A percentile compares a stretch with the other conserved stretches of the same genome.
Conservation (phyloP, 2,113 vertebrate species). For the Sebastes fasciatus region DNA sequence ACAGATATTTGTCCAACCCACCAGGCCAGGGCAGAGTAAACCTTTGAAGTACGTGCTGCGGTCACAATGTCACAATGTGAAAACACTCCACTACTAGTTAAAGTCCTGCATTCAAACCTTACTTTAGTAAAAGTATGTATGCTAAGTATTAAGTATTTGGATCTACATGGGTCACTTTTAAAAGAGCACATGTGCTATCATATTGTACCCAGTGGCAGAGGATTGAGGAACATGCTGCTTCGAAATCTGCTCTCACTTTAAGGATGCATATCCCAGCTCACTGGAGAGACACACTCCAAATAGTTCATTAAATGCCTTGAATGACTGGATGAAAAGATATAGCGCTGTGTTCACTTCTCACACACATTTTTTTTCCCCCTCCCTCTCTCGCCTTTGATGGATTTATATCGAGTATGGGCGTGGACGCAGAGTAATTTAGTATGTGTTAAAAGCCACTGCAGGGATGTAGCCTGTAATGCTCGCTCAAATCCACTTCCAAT, state of each 20-base stretch:
- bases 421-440: conserved; percentile 69
- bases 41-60: too few relatives aligned
- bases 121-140: too few relatives aligned
- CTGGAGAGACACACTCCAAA: conserved; percentile 25
- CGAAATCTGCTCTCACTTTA: conserved; percentile 30
- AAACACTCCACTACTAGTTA: too few relatives aligned
- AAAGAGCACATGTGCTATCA: conserved; percentile 50
- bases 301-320: conserved; percentile 63
- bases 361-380: conserved; percentile 14
- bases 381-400: conserved; percentile 60
- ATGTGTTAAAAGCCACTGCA: conserved; percentile 72
- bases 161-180: conserved; percentile 55
- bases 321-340: conserved; percentile 53
- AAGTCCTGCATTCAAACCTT: too few relatives aligned
- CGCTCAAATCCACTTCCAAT: conserved; percentile 73
- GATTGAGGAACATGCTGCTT: conserved; percentile 49
- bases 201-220: conserved; percentile 38
- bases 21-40: too few relatives aligned
- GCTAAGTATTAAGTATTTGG: conserved; percentile 15
- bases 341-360: conserved; percentile 36
- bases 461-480: conserved; percentile 63
- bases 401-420: conserved; percentile 63
- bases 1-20: too few relatives aligned
- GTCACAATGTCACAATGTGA: too few relatives aligned
- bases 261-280: conserved; percentile 37